Evolutionary conservation across 1,140 invertebrate species (phyloP).

Genomic region (Acromyrmex heyeri): DNA sequence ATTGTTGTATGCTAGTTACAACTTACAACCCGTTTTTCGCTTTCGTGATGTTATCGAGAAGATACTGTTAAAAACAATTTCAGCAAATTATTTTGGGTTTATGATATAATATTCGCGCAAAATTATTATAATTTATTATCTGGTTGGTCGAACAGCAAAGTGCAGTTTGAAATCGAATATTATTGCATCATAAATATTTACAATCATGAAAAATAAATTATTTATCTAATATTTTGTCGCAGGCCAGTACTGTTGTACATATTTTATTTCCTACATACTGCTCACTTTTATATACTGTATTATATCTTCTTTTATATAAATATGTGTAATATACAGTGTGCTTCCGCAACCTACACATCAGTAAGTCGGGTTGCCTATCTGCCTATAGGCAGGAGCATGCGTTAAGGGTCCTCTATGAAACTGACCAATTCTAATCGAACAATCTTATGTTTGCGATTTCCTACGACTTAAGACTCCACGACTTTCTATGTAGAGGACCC

Average conservation of each 20-base stretch:
- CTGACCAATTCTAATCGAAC: too few species aligned
- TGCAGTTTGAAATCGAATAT: background rate
- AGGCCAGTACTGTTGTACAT: slow-evolving; percentile 60
- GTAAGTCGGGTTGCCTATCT: too few species aligned
- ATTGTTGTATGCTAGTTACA: too few species aligned
- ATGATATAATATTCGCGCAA: background rate
- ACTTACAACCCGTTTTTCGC: background rate
- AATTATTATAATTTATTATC: background rate
- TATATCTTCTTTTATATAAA: too few species aligned
- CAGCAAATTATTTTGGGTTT: background rate
- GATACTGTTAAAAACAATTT: background rate
- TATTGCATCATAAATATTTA: background rate
- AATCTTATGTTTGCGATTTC: too few species aligned
- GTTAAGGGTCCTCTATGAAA: too few species aligned
- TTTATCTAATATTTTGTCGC: background rate
- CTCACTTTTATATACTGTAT: too few species aligned
- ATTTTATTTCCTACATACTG: too few species aligned
- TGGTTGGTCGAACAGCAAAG: background rate
- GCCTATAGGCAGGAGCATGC: too few species aligned
- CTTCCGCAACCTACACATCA: too few species aligned
- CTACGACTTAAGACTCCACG: too few species aligned
- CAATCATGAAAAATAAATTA: background rate
- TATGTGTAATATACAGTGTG: too few species aligned
- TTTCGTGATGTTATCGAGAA: background rate
- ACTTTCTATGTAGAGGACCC: background rate